Base-by-base conservation (phyloP, 2,797 vertebrate genomes). In the Darevskia nairensis region DNA sequence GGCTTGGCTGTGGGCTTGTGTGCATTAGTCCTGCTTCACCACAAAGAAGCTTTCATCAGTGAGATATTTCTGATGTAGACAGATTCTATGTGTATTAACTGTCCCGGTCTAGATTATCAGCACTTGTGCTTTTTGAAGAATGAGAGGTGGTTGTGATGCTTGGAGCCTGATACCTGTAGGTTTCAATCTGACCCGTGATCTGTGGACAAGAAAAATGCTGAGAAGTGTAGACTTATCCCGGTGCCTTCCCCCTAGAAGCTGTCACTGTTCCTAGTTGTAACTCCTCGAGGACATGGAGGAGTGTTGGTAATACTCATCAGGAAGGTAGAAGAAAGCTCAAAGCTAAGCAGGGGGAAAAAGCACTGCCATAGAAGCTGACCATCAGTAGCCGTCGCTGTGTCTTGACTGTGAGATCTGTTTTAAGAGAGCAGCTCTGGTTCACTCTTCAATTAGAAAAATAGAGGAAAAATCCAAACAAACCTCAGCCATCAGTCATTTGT, bases 321-420 rank as follows among this genome's bases (percentile, higher is more conserved):
- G 1, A 78, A 80, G 59, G 13, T 29, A 25, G 5, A 41, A 64
- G 80, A 79, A 35, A 69, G 10, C 27, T 21, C 35, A 61, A 59
- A 2, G 21, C 21, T 9, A 32, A 61, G 3, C 10, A 11, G 10
- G 41, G 35, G 35, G 35, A 4, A 66, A 23, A 13, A 27, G 15
- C 27, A 27, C 4, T 27, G 46, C 39, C 29, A 0, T 0, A 0
- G 35, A 0, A 1, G 5, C 9, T 92, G 93, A 92, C 91, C 91
- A 90, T 93, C 89, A 90, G 92, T 90, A 35, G 5, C 19, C 91
- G 35, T 3, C 55, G 89, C 92, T 92, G 92, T 55, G 25, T 6
- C 88, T 94, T 95, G 93, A 87, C 91, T 93, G 90, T 59, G 85
- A 89, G 88, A 90, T 89, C 87, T 69, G 88, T 91, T 93, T 82